Percentiles rank a stretch among this genome's conserved stretches.
Evolutionary conservation across 2,113 vertebrate genomes (phyloP).

Genomic region (Guaruba guarouba): DNA sequence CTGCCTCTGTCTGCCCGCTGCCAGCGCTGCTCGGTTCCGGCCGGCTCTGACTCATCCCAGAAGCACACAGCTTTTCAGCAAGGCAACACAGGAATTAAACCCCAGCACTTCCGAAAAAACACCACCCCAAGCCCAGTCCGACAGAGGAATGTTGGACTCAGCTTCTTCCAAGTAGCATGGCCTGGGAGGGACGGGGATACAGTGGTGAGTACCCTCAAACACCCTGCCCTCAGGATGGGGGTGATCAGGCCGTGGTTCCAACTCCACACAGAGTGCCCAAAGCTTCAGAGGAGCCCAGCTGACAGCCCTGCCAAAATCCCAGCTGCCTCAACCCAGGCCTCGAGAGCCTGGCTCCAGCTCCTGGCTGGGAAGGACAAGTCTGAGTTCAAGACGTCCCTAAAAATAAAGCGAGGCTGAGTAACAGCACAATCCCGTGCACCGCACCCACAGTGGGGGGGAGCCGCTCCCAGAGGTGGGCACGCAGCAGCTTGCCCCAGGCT

Average conservation of each 20-base stretch:
- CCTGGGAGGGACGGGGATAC: background rate
- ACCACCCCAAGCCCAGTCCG: background rate
- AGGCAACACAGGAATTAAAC: background rate
- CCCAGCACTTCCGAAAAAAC: background rate
- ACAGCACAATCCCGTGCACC: background rate
- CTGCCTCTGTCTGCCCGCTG: background rate
- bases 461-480: fast-evolving
- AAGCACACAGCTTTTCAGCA: background rate
- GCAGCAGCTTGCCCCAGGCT: background rate
- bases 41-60: background rate
- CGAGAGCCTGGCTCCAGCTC: background rate
- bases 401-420: background rate
- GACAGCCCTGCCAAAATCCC: background rate
- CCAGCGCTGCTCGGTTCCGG: background rate
- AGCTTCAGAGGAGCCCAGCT: background rate
- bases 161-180: background rate
- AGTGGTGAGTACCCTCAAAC: background rate
- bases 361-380: background rate
- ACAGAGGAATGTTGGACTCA: background rate
- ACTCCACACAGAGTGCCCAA: fast-evolving
- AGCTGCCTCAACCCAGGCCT: background rate
- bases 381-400: background rate
- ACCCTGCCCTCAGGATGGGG: background rate
- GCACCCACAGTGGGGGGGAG: background rate
- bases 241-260: background rate